Conservation (phyloP, 2,113 vertebrate species). For the Chionis minor region DNA sequence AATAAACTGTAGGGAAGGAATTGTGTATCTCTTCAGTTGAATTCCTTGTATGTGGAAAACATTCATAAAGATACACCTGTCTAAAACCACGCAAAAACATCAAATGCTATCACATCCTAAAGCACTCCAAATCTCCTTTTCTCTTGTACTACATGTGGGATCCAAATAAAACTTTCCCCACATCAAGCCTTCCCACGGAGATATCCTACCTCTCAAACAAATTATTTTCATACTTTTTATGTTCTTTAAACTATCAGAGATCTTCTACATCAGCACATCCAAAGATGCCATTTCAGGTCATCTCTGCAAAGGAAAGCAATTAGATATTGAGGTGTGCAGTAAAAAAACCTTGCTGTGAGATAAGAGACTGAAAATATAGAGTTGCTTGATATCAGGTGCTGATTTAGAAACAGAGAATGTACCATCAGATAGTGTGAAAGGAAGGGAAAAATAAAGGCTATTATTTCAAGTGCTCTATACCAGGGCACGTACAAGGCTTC, state of each 20-base stretch:
- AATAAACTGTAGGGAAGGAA: neutral
- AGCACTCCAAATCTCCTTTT: neutral
- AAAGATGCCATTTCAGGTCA: neutral
- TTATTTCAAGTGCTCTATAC: neutral
- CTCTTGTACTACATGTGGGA: neutral
- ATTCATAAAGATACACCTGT: neutral
- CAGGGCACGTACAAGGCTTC: neutral
- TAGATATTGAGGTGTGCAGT: neutral
- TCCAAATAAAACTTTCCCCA: neutral
- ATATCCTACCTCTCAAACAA: neutral
- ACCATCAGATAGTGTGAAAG: neutral
- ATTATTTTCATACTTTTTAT: neutral
- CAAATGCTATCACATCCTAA: neutral
- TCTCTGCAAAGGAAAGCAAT: neutral
- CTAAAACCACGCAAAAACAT: neutral
- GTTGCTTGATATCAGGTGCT: neutral
- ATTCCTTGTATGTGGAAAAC: neutral
- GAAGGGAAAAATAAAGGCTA: neutral
- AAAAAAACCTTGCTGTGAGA: neutral
- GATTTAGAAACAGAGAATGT: neutral
- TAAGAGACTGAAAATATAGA: neutral
- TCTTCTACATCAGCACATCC: neutral
- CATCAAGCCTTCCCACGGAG: neutral
- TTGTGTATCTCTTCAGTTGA: neutral
- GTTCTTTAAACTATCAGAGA: neutral